Conservation (phyloP, 2,113 vertebrate species). For the Otocyon megalotis region DNA sequence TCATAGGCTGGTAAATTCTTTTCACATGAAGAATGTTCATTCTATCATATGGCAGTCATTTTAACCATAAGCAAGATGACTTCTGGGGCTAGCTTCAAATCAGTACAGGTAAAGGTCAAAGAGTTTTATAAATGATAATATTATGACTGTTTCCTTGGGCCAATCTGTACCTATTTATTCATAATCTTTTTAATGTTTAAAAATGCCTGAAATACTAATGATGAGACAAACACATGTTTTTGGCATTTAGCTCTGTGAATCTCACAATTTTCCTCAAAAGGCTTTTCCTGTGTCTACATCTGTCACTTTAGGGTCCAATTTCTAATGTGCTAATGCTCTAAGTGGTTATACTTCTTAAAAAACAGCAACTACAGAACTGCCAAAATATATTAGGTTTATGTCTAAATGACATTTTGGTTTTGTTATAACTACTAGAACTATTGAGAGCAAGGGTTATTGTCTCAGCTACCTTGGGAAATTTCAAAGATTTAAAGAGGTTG, state of each 20-base stretch:
- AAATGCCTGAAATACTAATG: not conserved
- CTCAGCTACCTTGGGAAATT: not conserved
- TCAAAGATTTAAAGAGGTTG: slow-evolving; percentile 57
- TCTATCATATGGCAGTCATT: not conserved
- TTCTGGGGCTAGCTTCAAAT: not conserved
- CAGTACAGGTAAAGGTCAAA: not conserved
- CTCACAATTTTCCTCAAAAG: not conserved
- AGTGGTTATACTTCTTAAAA: slow-evolving; percentile 4
- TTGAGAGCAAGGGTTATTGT: not conserved
- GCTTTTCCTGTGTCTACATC: not conserved
- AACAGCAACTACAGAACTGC: not conserved
- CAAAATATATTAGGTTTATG: not conserved
- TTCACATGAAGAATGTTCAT: not conserved
- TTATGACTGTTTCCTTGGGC: not conserved
- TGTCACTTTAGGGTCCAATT: not conserved
- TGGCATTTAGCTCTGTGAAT: slow-evolving; percentile 47
- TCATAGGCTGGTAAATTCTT: not conserved
- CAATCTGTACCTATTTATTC: slow-evolving; percentile 39
- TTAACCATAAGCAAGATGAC: not conserved
- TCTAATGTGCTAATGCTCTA: slow-evolving; percentile 2
- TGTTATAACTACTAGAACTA: not conserved
- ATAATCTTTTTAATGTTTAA: slow-evolving; percentile 38
- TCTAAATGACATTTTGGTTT: not conserved
- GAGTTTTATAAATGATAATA: slow-evolving; percentile 20
- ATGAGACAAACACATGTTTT: slow-evolving; percentile 42